phyloP scores from a whole-genome alignment of 1,140 invertebrate species.

The Dendrolimus kikuchii region DNA sequence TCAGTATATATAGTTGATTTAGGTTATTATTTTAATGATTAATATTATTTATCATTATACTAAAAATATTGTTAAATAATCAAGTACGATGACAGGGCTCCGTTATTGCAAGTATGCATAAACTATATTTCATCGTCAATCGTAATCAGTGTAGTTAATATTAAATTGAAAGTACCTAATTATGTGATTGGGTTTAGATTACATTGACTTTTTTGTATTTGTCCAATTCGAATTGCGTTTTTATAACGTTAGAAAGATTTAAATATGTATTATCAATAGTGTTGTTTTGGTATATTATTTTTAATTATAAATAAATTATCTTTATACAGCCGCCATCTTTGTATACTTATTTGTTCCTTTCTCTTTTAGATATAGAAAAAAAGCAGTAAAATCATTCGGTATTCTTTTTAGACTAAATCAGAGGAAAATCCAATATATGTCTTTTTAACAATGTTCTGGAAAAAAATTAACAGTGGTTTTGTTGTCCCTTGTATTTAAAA shows the following conservation, averaged over 20 bases:
- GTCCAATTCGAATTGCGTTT: not conserved
- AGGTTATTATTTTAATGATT: constrained; percentile 64
- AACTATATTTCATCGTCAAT: constrained; percentile 1
- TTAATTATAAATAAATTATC: constrained; percentile 64
- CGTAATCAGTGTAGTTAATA: not conserved
- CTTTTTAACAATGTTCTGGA: too few relatives aligned
- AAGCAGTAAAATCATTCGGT: too few relatives aligned
- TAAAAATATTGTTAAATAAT: constrained; percentile 41
- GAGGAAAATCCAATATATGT: too few relatives aligned
- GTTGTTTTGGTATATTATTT: constrained; percentile 53
- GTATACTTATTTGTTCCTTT: too few relatives aligned
- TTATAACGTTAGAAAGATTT: constrained; percentile 31
- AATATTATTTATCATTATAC: constrained; percentile 69
- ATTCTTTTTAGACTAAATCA: too few relatives aligned
- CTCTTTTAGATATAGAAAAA: too few relatives aligned
- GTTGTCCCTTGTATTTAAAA: too few relatives aligned
- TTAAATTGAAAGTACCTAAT: constrained; percentile 21
- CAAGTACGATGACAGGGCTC: constrained; percentile 24
- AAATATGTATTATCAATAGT: constrained; percentile 52
- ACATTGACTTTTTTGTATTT: constrained; percentile 36
- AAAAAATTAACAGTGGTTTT: too few relatives aligned
- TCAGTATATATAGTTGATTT: constrained; percentile 59
- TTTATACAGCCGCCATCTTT: constrained; percentile 39
- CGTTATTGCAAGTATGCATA: constrained; percentile 25
- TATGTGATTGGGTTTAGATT: constrained; percentile 33